Percentiles rank a stretch among this genome's conserved stretches.
Conservation (phyloP, 2,888 invertebrate species). For the Pristionchus arcanus region DNA sequence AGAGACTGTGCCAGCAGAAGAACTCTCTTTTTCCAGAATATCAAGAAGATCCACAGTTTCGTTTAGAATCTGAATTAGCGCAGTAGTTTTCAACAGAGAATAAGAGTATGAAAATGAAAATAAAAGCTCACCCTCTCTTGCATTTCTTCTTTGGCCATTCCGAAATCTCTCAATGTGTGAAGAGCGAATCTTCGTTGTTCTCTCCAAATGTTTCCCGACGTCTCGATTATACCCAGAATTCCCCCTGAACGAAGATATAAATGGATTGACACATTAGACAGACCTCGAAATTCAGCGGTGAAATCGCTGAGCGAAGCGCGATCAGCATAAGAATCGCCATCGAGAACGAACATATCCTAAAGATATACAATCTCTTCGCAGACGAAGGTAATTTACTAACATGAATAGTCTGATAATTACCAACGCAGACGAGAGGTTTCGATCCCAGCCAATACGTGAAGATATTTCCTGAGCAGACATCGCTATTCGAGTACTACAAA, state of each 20-base stretch:
- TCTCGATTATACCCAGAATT: constrained; percentile 35
- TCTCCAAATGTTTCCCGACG: constrained; percentile 46
- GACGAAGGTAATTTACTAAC: background rate
- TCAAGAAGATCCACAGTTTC: constrained; percentile 12
- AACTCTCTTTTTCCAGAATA: background rate
- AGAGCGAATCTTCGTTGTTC: constrained; percentile 60
- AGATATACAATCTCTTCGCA: background rate
- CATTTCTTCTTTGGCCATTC: constrained; percentile 65
- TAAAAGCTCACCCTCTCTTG: constrained; percentile 60
- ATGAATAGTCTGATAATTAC: background rate
- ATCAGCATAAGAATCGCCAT: constrained; percentile 47
- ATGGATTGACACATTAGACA: no score
- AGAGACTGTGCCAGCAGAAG: background rate
- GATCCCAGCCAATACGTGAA: constrained; percentile 22
- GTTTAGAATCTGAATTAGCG: constrained; percentile 39
- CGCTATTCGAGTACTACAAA: background rate
- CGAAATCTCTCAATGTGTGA: constrained; percentile 64
- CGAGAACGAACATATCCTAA: constrained; percentile 53
- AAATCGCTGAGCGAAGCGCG: background rate
- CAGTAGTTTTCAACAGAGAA: background rate
- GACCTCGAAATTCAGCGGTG: background rate
- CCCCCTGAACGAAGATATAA: constrained; percentile 15
- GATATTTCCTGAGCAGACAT: background rate
- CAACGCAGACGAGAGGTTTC: constrained; percentile 7
- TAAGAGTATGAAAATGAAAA: no score